These are phyloP conservation scores for Adineta ricciae DNA, from an alignment of 2,888 invertebrate genomes.

Conservation along the genomic window DNA sequence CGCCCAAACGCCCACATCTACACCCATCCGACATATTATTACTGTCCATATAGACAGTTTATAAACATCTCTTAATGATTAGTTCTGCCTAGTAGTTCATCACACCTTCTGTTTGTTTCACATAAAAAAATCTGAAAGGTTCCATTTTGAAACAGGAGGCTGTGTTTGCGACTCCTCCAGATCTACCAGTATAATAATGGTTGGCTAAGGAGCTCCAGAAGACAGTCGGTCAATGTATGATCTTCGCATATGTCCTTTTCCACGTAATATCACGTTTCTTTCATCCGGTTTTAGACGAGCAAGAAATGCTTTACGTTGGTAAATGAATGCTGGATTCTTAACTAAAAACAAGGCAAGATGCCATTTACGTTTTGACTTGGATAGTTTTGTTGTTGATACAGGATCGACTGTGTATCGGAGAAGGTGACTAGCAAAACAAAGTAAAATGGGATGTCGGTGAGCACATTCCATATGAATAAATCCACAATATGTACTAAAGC, in stretches of 20 bases:
- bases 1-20: too few relatives aligned
- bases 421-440: neutral
- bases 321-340: neutral
- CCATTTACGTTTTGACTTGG: neutral
- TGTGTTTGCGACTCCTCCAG: too few relatives aligned
- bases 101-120: too few relatives aligned
- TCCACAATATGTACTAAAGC: neutral
- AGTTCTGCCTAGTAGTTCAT: too few relatives aligned
- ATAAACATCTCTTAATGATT: too few relatives aligned
- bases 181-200: too few relatives aligned
- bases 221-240: neutral
- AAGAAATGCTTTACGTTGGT: neutral
- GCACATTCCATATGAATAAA: neutral
- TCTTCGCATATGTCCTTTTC: neutral
- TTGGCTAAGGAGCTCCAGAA: too few relatives aligned
- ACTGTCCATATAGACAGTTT: too few relatives aligned
- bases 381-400: neutral
- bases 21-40: too few relatives aligned
- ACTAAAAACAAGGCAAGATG: neutral
- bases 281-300: neutral
- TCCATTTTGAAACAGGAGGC: too few relatives aligned
- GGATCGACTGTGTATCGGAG: neutral
- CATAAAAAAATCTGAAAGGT: too few relatives aligned
- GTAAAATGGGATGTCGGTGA: neutral
- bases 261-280: neutral